A percentile compares a stretch with the other conserved stretches of the same genome.
phyloP scores from a whole-genome alignment of 1,140 invertebrate species.

The Armadillidium nasatum region DNA sequence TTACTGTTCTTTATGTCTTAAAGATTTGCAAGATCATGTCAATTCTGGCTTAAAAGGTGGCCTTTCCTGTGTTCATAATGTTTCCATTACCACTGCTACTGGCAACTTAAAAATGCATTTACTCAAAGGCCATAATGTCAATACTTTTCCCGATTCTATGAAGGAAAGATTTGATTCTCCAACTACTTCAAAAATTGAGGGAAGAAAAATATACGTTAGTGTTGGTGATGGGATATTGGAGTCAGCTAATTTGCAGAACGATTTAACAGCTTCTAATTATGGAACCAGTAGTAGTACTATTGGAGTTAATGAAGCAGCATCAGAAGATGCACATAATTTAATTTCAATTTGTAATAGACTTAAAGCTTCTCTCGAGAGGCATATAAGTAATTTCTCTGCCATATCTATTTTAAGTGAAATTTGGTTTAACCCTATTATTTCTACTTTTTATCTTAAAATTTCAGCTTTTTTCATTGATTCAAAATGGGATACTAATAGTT shows the following conservation, averaged over 20 bases:
- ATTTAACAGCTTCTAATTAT: no score
- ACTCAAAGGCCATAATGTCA: background rate
- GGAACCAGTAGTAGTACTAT: no score
- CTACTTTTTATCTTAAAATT: background rate
- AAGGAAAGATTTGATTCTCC: background rate
- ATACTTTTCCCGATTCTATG: background rate
- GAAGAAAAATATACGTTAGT: no score
- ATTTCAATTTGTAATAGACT: background rate
- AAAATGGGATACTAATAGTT: background rate
- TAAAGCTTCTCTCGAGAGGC: background rate
- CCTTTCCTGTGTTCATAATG: background rate
- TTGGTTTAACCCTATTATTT: background rate
- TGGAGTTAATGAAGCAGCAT: no score
- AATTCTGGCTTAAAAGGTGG: background rate
- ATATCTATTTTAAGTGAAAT: background rate
- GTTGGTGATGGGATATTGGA: no score
- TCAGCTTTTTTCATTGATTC: background rate
- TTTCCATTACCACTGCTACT: background rate
- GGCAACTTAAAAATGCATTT: constrained; percentile 3
- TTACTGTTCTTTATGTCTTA: constrained; percentile 4
- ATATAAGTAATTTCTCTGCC: background rate
- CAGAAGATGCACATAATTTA: no score
- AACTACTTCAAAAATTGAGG: no score
- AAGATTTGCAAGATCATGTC: background rate
- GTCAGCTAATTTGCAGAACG: no score